phyloP scores from a whole-genome alignment of 2,888 invertebrate genomes.

The Polydrusus pterygomalis region DNA sequence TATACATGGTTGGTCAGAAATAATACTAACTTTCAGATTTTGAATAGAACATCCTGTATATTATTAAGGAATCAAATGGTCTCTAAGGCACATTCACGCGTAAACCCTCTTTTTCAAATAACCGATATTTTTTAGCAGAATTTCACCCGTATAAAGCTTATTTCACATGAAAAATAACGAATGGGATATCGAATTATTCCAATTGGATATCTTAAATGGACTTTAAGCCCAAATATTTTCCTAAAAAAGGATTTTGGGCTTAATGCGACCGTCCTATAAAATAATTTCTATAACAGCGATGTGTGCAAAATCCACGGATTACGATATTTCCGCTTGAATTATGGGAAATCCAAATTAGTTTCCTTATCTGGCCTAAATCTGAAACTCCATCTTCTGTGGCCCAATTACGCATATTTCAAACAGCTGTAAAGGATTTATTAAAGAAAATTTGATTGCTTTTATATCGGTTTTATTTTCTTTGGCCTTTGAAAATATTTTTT shows the following conservation, averaged over 20 bases:
- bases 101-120: no score
- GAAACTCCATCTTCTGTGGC: background rate
- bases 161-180: no score
- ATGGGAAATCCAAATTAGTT: background rate
- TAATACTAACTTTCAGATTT: no score
- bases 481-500: background rate
- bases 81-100: no score
- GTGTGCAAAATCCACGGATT: background rate
- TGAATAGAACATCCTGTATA: no score
- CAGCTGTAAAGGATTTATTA: constrained; percentile 14
- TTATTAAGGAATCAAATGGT: no score
- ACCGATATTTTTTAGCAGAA: no score
- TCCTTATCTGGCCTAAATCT: constrained; percentile 4
- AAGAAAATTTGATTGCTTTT: background rate
- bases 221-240: background rate
- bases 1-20: no score
- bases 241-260: background rate
- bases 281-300: background rate
- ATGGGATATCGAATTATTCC: no score
- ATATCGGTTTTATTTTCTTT: background rate
- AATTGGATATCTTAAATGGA: no score
- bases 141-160: no score
- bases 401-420: background rate
- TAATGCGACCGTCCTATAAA: no score
- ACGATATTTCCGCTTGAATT: constrained; percentile 1